Conservation (phyloP, 2,888 invertebrate genomes). For the Drosophila birchii region DNA sequence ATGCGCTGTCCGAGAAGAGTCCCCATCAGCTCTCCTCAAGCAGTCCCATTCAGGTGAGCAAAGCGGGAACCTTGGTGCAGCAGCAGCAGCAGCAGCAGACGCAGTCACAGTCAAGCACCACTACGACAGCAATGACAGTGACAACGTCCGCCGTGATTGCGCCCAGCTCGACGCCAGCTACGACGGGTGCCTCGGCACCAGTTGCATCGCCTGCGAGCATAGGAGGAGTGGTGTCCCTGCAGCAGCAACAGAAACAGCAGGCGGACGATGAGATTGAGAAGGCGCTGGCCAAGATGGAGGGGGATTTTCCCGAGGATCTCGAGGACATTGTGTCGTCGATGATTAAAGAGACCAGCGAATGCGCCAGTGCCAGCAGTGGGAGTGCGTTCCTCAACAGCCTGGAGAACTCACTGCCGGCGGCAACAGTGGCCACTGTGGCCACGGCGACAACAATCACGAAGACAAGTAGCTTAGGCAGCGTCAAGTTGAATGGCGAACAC, state of each 20-base stretch:
- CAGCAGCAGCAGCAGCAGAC: conserved; percentile 33
- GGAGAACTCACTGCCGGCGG: conserved; percentile 28
- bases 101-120: conserved; percentile 20
- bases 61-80: conserved; percentile 30
- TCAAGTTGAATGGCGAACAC: conserved; percentile 84
- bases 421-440: conserved; percentile 23
- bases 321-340: conserved; percentile 64
- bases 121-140: conserved; percentile 36
- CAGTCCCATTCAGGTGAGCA: conserved; percentile 86
- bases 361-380: conserved; percentile 76
- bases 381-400: conserved; percentile 10
- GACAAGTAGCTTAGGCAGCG: conserved; percentile 27
- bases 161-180: conserved; percentile 29
- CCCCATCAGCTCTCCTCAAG: conserved; percentile 91
- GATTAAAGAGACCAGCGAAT: conserved; percentile 66
- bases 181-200: conserved; percentile 15
- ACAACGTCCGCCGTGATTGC: conserved; percentile 39
- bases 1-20: conserved; percentile 95
- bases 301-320: conserved; percentile 78
- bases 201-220: conserved; percentile 1
- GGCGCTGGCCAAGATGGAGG: conserved; percentile 89
- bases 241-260: conserved; percentile 34
- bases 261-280: conserved; percentile 87
- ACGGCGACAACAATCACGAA: conserved; percentile 36
- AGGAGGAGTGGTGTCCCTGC: conserved; percentile 2